Evolutionary conservation across 2,113 vertebrate genomes (phyloP).

Genomic region (Hemiscyllium ocellatum): DNA sequence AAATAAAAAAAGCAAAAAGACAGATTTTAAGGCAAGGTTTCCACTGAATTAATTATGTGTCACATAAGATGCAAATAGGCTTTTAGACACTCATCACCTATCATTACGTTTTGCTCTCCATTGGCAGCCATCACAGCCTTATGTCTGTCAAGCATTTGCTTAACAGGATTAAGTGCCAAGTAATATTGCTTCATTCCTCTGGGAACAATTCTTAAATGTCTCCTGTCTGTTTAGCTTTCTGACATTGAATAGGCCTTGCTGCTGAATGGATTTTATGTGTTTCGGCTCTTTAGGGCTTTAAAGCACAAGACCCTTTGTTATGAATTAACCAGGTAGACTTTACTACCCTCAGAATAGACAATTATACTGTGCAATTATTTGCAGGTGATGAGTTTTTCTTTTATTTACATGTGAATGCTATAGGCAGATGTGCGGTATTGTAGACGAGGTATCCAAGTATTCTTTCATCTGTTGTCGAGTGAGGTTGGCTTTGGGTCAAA

Average conservation of each 20-base stretch:
- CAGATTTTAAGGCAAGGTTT: slow-evolving; percentile 10
- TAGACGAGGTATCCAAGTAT: neutral
- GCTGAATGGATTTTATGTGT: neutral
- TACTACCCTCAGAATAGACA: neutral
- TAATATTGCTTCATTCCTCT: neutral
- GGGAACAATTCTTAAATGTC: slow-evolving; percentile 34
- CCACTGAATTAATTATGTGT: slow-evolving; percentile 33
- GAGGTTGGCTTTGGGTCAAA: neutral
- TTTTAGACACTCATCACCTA: slow-evolving; percentile 37
- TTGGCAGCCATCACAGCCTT: slow-evolving; percentile 4
- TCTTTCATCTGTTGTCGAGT: neutral
- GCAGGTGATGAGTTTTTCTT: neutral
- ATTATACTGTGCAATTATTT: neutral
- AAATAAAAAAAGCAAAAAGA: neutral
- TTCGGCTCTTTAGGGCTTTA: neutral
- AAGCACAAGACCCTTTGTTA: neutral
- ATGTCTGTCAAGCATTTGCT: slow-evolving; percentile 23
- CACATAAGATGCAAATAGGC: slow-evolving; percentile 17
- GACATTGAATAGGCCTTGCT: neutral
- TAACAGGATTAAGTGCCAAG: slow-evolving; percentile 33
- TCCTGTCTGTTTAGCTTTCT: slow-evolving; percentile 25
- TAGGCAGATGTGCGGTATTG: neutral
- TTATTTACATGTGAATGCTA: neutral
- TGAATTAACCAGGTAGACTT: neutral
- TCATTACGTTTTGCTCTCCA: slow-evolving; percentile 29